phyloP scores from a whole-genome alignment of 2,113 vertebrate genomes.

The Bostrychus sinensis region DNA sequence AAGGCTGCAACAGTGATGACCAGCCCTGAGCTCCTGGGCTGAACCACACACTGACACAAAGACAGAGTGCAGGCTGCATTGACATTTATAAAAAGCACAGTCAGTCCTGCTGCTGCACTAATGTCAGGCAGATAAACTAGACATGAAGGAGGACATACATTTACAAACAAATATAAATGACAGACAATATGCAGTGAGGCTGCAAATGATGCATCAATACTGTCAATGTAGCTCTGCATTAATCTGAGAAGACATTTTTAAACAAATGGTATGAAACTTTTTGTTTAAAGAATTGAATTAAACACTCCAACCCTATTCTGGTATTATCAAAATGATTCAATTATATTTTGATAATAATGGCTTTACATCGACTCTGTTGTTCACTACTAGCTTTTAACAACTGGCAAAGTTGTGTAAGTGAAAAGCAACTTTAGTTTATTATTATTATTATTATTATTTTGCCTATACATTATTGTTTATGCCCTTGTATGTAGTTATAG shows the following conservation, averaged over 20 bases:
- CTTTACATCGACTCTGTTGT: neutral
- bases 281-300: too few species aligned
- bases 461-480: too few species aligned
- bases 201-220: neutral
- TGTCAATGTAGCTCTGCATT: neutral
- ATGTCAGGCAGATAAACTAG: conserved; percentile 52
- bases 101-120: conserved; percentile 49
- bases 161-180: neutral
- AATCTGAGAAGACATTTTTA: too few species aligned
- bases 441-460: too few species aligned
- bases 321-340: too few species aligned
- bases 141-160: conserved; percentile 36
- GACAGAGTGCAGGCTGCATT: conserved; percentile 42
- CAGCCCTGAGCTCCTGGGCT: conserved; percentile 6
- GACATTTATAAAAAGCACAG: conserved; percentile 56
- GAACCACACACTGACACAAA: conserved; percentile 35
- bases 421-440: too few species aligned
- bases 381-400: too few species aligned
- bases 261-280: too few species aligned
- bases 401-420: too few species aligned
- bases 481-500: too few species aligned
- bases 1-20: conserved; percentile 1
- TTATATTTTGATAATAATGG: neutral
- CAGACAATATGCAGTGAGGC: neutral
- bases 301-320: too few species aligned